Evolutionary conservation across 2,797 vertebrate genomes (phyloP), one percentile per base, ranked within the genome.

Genomic region (Triplophysa yarkandensis): DNA sequence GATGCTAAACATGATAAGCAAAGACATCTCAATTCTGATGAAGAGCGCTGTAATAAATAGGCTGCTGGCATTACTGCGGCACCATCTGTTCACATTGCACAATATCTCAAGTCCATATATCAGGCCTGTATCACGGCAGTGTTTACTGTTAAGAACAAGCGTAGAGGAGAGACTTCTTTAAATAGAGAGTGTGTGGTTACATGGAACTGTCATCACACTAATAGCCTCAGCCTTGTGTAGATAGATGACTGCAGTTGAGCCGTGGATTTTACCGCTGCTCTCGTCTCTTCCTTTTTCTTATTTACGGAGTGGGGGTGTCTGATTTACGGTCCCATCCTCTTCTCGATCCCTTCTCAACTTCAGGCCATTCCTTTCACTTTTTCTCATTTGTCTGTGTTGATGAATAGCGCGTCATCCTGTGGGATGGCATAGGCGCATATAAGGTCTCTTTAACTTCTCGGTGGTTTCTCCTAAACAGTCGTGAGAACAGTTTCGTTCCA

Each of bases 171-270:
- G 61, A 67, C 34, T 73, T 44, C 57, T 52, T 48, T 28, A 60
- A 72, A 57, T 36, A 65, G 46, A 27, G 69, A 77, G 76, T 50
- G 62, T 54, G 30, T 76, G 63, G 71, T 70, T 78, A 80, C 77
- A 66, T 69, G 75, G 77, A 70, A 67, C 65, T 83, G 84, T 83
- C 77, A 77, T 81, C 65, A 65, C 61, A 23, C 79, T 86, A 86
- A 86, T 83, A 86, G 79, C 73, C 82, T 83, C 68, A 41, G 81
- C 81, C 76, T 80, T 72, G 71, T 54, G 21, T 65, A 83, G 83
- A 84, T 83, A 80, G 82, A 84, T 86, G 82, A 80, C 82, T 84
- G 67, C 36, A 83, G 82, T 80, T 80, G 73, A 82, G 80, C 73
- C 71, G 50, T 68, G 71, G 68, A 39, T 71, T 84, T 84, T 82